Evolutionary conservation across 1,140 invertebrate species (phyloP).

Genomic region (Zaprionus inermis): DNA sequence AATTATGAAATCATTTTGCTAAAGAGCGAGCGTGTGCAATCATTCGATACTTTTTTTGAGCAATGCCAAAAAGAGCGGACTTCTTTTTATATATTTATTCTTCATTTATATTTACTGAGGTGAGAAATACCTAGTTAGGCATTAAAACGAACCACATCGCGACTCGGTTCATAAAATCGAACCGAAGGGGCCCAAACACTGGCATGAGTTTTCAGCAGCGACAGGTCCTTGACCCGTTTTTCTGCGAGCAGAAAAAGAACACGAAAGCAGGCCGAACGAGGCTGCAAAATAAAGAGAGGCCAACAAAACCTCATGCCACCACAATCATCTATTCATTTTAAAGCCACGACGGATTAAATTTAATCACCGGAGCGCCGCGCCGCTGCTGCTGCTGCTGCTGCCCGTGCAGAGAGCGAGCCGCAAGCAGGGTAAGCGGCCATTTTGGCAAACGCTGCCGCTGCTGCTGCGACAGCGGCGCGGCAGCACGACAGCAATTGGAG

Average conservation of each 20-base stretch:
- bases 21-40: neutral
- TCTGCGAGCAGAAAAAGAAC: conserved; percentile 8
- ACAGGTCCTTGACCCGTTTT: conserved; percentile 48
- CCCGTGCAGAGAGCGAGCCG: conserved; percentile 36
- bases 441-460: conserved; percentile 60
- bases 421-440: conserved; percentile 62
- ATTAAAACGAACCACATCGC: neutral
- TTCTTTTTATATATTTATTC: neutral
- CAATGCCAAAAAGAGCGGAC: no score
- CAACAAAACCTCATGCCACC: conserved; percentile 21
- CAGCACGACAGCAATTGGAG: conserved; percentile 32
- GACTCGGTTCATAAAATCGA: conserved; percentile 10
- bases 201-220: neutral
- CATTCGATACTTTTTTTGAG: neutral
- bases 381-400: neutral
- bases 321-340: conserved; percentile 31
- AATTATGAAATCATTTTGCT: neutral
- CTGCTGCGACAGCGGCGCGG: conserved; percentile 1
- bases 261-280: conserved; percentile 7
- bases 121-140: no score
- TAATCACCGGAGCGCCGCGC: conserved; percentile 43
- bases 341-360: conserved; percentile 49
- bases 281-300: conserved; percentile 18
- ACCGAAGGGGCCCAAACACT: conserved; percentile 14
- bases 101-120: neutral